Base-by-base conservation (phyloP, 2,113 vertebrate genomes). In the Oxyura jamaicensis region DNA sequence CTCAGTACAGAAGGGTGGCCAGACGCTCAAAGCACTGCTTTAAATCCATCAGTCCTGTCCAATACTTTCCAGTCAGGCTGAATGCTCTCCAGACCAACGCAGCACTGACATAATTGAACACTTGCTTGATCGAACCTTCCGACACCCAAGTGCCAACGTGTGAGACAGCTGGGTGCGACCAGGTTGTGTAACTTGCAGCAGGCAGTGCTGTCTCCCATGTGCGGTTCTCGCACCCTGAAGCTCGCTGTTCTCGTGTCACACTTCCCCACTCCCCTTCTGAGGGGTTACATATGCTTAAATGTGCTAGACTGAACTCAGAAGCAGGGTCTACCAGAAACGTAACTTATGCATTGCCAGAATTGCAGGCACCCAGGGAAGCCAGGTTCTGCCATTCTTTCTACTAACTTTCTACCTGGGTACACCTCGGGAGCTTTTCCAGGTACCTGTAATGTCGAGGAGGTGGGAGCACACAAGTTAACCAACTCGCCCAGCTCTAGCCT, bases 271-370 rank as follows among this genome's bases (percentile, higher is more conserved):
- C 15, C 25, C 19, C 65, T 52, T 22, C 48, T 8, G 2, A 39
- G 25, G 66, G 86, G n/a, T 17, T 52, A 23, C 82, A 73, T 35
- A 56, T 46, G 74, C 68, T 83, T 11, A 78, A 8, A 2, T 0
- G 81, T 0, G 89, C 68, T 15, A 92, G 93, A 86, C 91, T 5
- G 59, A 83, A 46, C 16, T 8, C 68, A 11, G 44, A 35, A 5
- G 73, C 56, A 2, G 66, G 68, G 83, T 33, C 58, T 78, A 31
- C 60, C 62, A 35, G 39, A 3, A 41, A 46, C 56, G 7, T 7
- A 5, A 15, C n/a, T 4, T 16, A 25, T 0, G 11, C 4, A 6
- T 18, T 8, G 14, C 17, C 4, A 59, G 68, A 19, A 11, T 2
- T 48, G 50, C 33, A 36, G 56, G 52, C 2, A 22, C 52, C 65